Conservation (phyloP, 2,113 vertebrate genomes). For the Prolemur simus region DNA sequence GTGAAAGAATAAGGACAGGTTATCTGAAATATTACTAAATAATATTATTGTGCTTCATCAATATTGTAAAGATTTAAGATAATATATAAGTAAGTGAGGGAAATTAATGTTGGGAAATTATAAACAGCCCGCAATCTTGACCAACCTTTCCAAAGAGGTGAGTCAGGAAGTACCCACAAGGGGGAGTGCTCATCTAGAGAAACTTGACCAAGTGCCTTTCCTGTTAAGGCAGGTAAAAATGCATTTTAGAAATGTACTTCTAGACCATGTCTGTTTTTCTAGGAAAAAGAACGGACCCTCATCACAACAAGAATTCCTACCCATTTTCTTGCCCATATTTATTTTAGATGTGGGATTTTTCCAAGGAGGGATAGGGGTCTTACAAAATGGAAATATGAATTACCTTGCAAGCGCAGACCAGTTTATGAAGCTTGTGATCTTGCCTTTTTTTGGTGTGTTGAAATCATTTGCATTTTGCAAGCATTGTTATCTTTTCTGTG, state of each 20-base stretch:
- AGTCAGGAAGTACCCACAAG: conserved; percentile 67
- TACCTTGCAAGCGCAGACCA: neutral
- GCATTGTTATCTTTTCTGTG: neutral
- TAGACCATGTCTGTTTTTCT: neutral
- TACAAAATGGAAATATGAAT: neutral
- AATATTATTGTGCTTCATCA: neutral
- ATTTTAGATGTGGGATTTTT: conserved; percentile 56
- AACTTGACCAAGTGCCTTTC: conserved; percentile 30
- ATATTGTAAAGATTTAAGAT: neutral
- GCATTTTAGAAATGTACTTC: neutral
- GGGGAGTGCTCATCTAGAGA: conserved; percentile 70
- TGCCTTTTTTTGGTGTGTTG: neutral
- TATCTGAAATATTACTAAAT: conserved; percentile 13
- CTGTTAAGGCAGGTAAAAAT: conserved; percentile 10
- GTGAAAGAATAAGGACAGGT: neutral
- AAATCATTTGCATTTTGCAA: conserved; percentile 4
- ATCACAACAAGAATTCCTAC: neutral
- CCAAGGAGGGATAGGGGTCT: neutral
- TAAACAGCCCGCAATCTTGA: neutral
- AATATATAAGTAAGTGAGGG: neutral
- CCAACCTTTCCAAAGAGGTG: neutral
- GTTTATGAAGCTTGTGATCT: neutral
- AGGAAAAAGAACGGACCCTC: neutral
- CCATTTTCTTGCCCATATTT: neutral
- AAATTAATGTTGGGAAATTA: neutral